A percentile compares a stretch with the other conserved stretches of the same genome.
These are phyloP conservation scores for Ligdia adustata DNA, from an alignment of 2,888 invertebrate species.

Conservation along the genomic window DNA sequence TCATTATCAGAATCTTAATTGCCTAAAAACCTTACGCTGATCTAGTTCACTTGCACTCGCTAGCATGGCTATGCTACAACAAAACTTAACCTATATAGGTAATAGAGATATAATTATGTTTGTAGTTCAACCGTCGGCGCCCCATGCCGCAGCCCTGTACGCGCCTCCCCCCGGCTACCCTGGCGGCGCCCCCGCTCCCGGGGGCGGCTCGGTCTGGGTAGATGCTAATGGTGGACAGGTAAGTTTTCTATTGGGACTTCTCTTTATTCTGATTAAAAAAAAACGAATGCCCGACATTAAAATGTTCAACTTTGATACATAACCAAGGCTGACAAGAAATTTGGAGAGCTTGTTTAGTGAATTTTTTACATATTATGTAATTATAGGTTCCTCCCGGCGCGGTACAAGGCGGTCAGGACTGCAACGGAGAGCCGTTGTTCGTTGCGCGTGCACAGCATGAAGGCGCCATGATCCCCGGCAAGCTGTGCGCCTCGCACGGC, in stretches of 20 bases:
- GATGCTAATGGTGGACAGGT: slow-evolving; percentile 82
- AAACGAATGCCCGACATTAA: no score
- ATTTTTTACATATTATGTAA: no score
- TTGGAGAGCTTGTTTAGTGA: no score
- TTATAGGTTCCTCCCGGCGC: slow-evolving; percentile 88
- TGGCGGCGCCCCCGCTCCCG: slow-evolving; percentile 42
- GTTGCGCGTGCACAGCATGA: slow-evolving; percentile 90
- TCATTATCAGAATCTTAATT: no score
- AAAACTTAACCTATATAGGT: no score
- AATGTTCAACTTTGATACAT: no score
- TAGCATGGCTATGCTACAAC: no score
- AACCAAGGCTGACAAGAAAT: no score
- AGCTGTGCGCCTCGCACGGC: slow-evolving; percentile 90
- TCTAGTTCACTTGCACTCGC: no score
- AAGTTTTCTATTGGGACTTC: not conserved
- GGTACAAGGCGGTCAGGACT: slow-evolving; percentile 86
- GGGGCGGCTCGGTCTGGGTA: slow-evolving; percentile 81
- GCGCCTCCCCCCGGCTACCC: slow-evolving; percentile 67
- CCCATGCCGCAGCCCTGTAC: slow-evolving; percentile 64
- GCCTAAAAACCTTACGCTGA: no score
- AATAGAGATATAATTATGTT: no score
- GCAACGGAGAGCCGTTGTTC: slow-evolving; percentile 84
- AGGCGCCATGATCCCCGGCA: slow-evolving; percentile 92
- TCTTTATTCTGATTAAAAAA: no score
- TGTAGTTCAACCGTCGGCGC: slow-evolving; percentile 61